Conservation (phyloP, 2,113 vertebrate species). For the Lagopus leucura region DNA sequence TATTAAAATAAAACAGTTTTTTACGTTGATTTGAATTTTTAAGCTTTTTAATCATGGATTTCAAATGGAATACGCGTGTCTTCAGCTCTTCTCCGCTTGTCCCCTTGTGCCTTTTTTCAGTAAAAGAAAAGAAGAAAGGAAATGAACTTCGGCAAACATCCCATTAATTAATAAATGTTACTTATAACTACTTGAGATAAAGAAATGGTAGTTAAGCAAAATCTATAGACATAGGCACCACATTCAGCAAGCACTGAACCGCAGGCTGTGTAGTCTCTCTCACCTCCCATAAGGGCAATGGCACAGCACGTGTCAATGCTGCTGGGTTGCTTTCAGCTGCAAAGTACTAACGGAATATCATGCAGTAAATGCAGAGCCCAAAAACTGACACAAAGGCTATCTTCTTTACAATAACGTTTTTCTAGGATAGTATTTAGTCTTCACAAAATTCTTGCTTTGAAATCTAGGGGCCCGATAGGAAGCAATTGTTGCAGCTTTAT, state of each 20-base stretch:
- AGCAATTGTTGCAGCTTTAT: background rate
- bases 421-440: background rate
- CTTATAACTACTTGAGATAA: conserved; percentile 57
- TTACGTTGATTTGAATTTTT: conserved; percentile 93
- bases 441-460: background rate
- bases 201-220: conserved; percentile 47
- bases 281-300: background rate
- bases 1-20: conserved; percentile 93
- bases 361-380: background rate
- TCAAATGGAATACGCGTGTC: conserved; percentile 83
- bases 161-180: conserved; percentile 76
- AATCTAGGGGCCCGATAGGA: background rate
- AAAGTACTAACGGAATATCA: background rate
- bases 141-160: conserved; percentile 68
- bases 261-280: background rate
- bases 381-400: background rate
- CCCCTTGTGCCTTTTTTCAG: conserved; percentile 63
- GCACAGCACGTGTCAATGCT: background rate
- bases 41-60: conserved; percentile 86
- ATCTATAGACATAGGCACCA: conserved; percentile 22
- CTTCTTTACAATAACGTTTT: background rate
- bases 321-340: background rate
- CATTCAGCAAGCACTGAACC: background rate
- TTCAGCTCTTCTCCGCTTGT: conserved; percentile 72
- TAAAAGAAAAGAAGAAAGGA: conserved; percentile 70